These are phyloP conservation scores for Metopia argyrocephala DNA, from an alignment of 2,888 invertebrate species.

Conservation along the genomic window DNA sequence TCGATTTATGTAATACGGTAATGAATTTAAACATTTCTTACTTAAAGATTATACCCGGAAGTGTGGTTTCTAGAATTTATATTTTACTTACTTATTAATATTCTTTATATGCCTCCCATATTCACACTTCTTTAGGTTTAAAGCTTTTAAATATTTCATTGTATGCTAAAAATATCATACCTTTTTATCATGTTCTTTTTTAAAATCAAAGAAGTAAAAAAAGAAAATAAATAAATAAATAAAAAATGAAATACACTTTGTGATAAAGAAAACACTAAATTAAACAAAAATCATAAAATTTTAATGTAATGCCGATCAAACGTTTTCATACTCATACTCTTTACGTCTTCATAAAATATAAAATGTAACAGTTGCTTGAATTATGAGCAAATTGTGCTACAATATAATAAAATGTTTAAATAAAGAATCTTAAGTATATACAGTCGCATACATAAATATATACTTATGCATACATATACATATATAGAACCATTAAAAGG, in stretches of 20 bases:
- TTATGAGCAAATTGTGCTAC: neutral
- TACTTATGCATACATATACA: neutral
- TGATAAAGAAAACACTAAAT: conserved; percentile 34
- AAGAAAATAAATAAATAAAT: neutral
- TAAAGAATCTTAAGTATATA: neutral
- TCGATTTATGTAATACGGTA: no score
- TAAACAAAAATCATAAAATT: conserved; percentile 22
- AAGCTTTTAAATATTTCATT: no score
- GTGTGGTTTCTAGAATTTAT: no score
- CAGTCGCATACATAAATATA: neutral
- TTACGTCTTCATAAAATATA: conserved; percentile 19
- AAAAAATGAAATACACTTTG: neutral
- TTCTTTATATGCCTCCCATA: no score
- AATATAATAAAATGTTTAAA: conserved; percentile 31
- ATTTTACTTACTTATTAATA: no score
- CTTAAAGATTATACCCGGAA: no score
- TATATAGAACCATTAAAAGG: neutral
- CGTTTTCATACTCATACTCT: conserved; percentile 26
- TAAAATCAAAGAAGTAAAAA: neutral
- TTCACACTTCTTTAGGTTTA: no score
- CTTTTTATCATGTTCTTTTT: neutral
- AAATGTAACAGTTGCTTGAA: conserved; percentile 18
- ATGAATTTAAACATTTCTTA: no score
- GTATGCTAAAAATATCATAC: neutral
- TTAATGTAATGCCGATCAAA: conserved; percentile 20